Percentiles rank a stretch among this genome's conserved stretches.
phyloP scores from a whole-genome alignment of 2,888 invertebrate species.

The Caenorhabditis sp. region DNA sequence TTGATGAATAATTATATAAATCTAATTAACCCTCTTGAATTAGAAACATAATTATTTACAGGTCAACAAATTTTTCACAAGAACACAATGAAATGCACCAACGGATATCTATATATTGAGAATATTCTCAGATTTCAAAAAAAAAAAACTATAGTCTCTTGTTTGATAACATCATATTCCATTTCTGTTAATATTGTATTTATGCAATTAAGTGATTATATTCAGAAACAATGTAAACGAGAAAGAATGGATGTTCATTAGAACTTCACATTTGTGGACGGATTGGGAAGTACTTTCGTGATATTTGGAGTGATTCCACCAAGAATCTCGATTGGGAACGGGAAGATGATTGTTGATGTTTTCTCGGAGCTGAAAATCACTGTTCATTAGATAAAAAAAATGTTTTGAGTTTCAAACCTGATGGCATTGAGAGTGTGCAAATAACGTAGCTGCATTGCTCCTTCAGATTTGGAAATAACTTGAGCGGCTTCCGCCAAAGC shows the following conservation, averaged over 20 bases:
- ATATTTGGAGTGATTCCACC: constrained; percentile 19
- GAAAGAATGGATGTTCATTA: not conserved
- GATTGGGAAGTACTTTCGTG: not conserved
- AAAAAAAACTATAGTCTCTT: not conserved
- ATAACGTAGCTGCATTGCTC: constrained; percentile 90
- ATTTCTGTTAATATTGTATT: no score
- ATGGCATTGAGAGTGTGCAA: constrained; percentile 93
- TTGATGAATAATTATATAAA: no score
- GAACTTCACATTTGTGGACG: not conserved
- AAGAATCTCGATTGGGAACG: constrained; percentile 52
- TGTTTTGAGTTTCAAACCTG: constrained; percentile 22
- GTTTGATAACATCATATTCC: no score
- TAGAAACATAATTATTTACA: no score
- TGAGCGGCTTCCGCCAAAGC: constrained; percentile 95
- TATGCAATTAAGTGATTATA: no score
- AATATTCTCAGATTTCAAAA: not conserved
- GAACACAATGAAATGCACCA: no score
- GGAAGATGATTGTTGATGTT: constrained; percentile 51
- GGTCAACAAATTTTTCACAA: no score
- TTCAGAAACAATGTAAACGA: no score
- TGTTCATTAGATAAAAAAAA: not conserved
- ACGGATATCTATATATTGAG: no score
- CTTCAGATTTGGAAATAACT: constrained; percentile 87
- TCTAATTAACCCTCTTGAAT: no score
- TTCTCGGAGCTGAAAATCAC: constrained; percentile 45